phyloP scores from a whole-genome alignment of 2,888 invertebrate species.

The Syrphus vitripennis region DNA sequence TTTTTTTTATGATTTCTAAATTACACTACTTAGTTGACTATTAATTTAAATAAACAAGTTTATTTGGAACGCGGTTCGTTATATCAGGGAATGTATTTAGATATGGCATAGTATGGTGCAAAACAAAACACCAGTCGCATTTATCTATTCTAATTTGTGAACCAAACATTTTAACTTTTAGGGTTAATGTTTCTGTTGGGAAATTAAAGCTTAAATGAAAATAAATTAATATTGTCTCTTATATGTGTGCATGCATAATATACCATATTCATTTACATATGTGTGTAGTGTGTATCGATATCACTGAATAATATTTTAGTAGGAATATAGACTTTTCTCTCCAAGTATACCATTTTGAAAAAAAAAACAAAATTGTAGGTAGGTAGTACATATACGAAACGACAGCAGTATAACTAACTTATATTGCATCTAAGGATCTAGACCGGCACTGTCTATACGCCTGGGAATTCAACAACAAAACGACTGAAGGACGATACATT shows the following conservation, averaged over 20 bases:
- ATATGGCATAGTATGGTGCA: constrained; percentile 1
- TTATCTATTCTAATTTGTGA: background rate
- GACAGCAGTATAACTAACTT: background rate
- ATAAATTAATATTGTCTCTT: constrained; percentile 3
- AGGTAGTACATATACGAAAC: background rate
- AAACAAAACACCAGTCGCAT: background rate
- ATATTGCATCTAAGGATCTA: background rate
- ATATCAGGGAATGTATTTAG: constrained; percentile 8
- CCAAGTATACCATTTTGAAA: background rate
- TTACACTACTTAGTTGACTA: constrained; percentile 50
- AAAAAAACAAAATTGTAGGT: no score
- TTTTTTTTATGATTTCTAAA: constrained; percentile 30
- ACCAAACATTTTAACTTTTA: background rate
- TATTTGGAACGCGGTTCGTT: constrained; percentile 47
- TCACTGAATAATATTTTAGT: background rate
- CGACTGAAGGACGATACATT: constrained; percentile 1
- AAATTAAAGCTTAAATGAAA: constrained; percentile 12
- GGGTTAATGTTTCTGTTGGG: constrained; percentile 1
- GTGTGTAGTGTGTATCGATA: background rate
- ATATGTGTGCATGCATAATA: background rate
- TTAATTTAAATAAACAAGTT: constrained; percentile 58
- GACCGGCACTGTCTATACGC: background rate
- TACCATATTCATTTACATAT: background rate
- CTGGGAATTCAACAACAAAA: background rate
- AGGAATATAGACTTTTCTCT: background rate